Percentiles rank a stretch among this genome's conserved stretches.
These are phyloP conservation scores for Temnothorax ravouxi DNA, from an alignment of 2,888 invertebrate genomes.

Conservation along the genomic window DNA sequence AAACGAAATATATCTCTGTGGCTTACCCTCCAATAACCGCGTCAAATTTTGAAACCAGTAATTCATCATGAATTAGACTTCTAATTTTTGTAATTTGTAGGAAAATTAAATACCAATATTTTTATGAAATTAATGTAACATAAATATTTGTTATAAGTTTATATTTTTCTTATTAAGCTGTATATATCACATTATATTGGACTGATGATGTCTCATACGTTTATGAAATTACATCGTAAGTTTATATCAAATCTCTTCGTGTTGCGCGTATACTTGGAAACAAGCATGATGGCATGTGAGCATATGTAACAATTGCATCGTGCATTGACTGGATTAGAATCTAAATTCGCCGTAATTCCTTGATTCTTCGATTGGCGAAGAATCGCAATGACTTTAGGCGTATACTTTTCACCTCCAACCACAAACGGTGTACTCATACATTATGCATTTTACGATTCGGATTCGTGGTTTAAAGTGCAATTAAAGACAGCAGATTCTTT, in stretches of 20 bases:
- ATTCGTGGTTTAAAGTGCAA: slow-evolving; percentile 53
- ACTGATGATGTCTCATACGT: not conserved
- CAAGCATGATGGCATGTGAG: slow-evolving; percentile 75
- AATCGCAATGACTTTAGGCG: slow-evolving; percentile 71
- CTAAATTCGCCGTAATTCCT: slow-evolving; percentile 74
- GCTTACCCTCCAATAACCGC: not conserved
- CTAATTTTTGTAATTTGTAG: not conserved
- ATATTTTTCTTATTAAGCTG: not conserved
- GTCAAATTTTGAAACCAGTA: slow-evolving; percentile 1
- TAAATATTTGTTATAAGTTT: not conserved
- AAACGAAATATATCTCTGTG: slow-evolving; percentile 58
- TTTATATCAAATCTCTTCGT: slow-evolving; percentile 54
- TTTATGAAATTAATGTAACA: not conserved
- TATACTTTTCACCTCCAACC: slow-evolving; percentile 68
- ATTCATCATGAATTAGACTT: not conserved
- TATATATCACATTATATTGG: not conserved
- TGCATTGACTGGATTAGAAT: slow-evolving; percentile 75
- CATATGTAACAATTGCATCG: slow-evolving; percentile 75
- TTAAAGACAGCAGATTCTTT: slow-evolving; percentile 53
- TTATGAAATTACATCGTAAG: slow-evolving; percentile 18
- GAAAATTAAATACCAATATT: not conserved
- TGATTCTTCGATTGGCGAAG: slow-evolving; percentile 73
- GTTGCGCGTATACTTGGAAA: slow-evolving; percentile 69
- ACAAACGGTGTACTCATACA: slow-evolving; percentile 64
- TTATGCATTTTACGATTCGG: slow-evolving; percentile 54